Evolutionary conservation across 2,113 vertebrate genomes (phyloP).

Genomic region (Myxocyprinus asiaticus): DNA sequence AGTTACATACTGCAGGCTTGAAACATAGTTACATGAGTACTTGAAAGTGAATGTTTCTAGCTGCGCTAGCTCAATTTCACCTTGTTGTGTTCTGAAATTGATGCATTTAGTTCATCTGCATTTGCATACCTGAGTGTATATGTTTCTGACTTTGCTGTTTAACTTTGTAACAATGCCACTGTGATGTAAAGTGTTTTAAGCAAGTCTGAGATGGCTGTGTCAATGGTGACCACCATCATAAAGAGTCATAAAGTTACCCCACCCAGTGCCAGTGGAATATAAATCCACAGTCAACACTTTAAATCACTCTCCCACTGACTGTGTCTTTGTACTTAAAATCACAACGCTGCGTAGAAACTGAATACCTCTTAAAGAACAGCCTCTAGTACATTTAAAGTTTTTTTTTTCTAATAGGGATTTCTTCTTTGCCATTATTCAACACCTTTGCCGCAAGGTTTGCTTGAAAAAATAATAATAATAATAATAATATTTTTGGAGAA

Average conservation of each 20-base stretch:
- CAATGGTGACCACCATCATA: no score
- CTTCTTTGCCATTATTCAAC: neutral
- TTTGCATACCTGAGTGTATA: no score
- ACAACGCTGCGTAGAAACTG: neutral
- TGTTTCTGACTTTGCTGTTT: no score
- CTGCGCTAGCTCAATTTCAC: no score
- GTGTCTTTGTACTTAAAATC: constrained; percentile 4
- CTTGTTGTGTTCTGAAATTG: no score
- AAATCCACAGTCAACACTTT: neutral
- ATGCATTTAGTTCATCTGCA: no score
- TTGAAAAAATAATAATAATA: neutral
- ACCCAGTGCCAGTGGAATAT: neutral
- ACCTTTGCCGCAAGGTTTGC: neutral
- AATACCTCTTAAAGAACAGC: constrained; percentile 14
- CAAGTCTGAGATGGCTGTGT: no score
- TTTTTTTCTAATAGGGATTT: neutral
- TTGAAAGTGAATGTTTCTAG: no score
- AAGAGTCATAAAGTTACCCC: no score
- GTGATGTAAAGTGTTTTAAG: neutral
- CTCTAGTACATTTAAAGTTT: neutral
- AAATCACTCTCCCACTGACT: neutral
- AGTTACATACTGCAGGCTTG: neutral
- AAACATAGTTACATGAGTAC: neutral
- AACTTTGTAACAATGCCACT: no score
- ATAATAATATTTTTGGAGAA: neutral